These are phyloP conservation scores for Phenganax stokvisi DNA, from an alignment of 92 coral and sea anemone genomes.

Conservation along the genomic window DNA sequence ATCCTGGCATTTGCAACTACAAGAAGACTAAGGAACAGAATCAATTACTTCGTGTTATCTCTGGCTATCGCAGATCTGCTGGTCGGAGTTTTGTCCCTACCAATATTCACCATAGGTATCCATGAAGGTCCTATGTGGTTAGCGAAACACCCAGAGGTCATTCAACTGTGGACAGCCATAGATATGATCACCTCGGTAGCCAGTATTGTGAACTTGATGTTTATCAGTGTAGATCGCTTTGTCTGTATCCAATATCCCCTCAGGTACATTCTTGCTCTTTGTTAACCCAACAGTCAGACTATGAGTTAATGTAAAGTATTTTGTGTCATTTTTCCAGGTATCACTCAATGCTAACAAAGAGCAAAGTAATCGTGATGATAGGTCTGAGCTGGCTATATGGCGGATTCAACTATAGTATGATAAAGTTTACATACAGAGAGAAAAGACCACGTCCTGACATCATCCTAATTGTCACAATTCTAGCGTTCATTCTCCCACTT, in stretches of 20 bases:
- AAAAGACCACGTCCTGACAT: constrained; percentile 21
- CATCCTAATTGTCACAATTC: neutral
- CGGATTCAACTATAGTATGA: constrained; percentile 4
- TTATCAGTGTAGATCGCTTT: constrained; percentile 35
- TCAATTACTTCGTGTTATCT: constrained; percentile 37
- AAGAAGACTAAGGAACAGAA: constrained; percentile 22
- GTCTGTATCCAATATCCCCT: constrained; percentile 32
- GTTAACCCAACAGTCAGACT: neutral
- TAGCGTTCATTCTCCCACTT: constrained; percentile 21
- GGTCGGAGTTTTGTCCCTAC: constrained; percentile 30
- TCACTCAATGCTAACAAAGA: constrained; percentile 7
- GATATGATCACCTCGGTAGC: constrained; percentile 34
- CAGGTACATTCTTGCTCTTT: neutral
- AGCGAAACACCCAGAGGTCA: constrained; percentile 7
- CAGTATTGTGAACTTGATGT: constrained; percentile 28
- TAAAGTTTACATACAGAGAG: constrained; percentile 2
- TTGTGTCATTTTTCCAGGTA: neutral
- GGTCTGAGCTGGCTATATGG: constrained; percentile 24
- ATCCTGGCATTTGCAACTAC: constrained; percentile 30
- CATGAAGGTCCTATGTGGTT: neutral
- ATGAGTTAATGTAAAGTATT: neutral
- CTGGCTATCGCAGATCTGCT: constrained; percentile 29
- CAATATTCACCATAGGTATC: constrained; percentile 22
- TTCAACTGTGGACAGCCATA: constrained; percentile 12
- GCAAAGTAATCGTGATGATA: constrained; percentile 15